Evolutionary conservation across 2,888 invertebrate genomes (phyloP).

Genomic region (Didymodactylos carnosus): DNA sequence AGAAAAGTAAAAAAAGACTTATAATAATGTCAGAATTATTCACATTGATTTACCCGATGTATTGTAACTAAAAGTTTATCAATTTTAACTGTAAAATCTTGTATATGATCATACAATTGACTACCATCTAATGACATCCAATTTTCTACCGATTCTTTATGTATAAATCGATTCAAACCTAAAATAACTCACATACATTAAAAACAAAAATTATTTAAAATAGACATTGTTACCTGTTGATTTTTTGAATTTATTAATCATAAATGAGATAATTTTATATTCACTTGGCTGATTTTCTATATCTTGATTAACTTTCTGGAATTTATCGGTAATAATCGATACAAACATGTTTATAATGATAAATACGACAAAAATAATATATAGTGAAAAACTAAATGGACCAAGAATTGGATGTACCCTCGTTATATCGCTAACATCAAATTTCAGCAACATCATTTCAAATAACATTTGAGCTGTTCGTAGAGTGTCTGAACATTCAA

Average conservation of each 20-base stretch:
- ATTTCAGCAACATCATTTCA: slow-evolving; percentile 14
- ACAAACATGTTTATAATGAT: background rate
- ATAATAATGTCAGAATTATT: no score
- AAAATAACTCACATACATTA: background rate
- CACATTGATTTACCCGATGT: no score
- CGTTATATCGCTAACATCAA: background rate
- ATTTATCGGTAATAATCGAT: background rate
- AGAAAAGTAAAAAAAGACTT: no score
- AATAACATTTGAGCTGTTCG: slow-evolving; percentile 1
- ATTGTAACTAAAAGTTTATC: background rate
- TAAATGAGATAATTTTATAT: background rate
- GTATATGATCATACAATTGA: background rate
- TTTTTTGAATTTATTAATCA: background rate
- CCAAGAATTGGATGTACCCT: background rate
- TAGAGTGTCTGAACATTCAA: background rate
- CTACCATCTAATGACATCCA: background rate
- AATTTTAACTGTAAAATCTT: background rate
- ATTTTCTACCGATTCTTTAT: background rate
- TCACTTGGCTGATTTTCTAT: background rate
- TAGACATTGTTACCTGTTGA: background rate
- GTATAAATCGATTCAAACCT: background rate
- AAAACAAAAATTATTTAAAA: background rate
- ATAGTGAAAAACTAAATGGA: background rate
- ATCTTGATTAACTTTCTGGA: background rate
- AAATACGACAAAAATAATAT: background rate